Evolutionary conservation across 30 jellyfish, hydroid and myxozoan genomes (phyloP).

Genomic region (Pelagia noctiluca): DNA sequence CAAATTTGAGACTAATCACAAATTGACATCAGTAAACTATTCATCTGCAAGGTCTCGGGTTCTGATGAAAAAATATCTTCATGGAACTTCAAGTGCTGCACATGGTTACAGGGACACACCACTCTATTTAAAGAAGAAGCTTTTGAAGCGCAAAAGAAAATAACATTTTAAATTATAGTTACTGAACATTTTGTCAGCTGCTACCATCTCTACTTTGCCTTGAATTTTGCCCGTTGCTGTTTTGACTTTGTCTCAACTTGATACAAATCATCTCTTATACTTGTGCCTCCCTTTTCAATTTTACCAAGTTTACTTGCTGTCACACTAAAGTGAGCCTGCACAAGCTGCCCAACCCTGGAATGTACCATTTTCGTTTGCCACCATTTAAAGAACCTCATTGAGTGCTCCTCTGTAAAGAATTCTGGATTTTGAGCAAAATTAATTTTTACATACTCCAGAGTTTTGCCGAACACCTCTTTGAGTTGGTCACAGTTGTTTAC

Average conservation of each 20-base stretch:
- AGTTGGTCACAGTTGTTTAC: conserved; percentile 30
- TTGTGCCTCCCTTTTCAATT: conserved; percentile 8
- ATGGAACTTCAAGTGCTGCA: conserved; percentile 10
- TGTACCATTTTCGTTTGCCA: conserved; percentile 46
- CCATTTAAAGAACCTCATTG: conserved; percentile 17
- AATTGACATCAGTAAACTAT: conserved; percentile 5
- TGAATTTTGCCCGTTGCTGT: neutral
- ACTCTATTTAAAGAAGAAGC: neutral
- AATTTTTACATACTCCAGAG: neutral
- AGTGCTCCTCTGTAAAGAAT: neutral
- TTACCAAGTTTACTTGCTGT: conserved; percentile 12
- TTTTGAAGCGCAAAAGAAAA: neutral
- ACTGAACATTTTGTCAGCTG: neutral
- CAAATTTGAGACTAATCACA: conserved; percentile 4
- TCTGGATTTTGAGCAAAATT: neutral
- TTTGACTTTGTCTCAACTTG: conserved; percentile 22
- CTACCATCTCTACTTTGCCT: neutral
- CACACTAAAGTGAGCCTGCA: conserved; percentile 1
- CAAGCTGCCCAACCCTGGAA: conserved; percentile 26
- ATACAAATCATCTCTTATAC: conserved; percentile 17
- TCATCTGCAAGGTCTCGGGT: conserved; percentile 6
- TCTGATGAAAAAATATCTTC: neutral
- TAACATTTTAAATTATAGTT: neutral
- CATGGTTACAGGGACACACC: conserved; percentile 20
- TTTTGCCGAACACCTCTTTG: neutral